Conservation (phyloP, 2,888 invertebrate genomes). For the Lithosia quadra region DNA sequence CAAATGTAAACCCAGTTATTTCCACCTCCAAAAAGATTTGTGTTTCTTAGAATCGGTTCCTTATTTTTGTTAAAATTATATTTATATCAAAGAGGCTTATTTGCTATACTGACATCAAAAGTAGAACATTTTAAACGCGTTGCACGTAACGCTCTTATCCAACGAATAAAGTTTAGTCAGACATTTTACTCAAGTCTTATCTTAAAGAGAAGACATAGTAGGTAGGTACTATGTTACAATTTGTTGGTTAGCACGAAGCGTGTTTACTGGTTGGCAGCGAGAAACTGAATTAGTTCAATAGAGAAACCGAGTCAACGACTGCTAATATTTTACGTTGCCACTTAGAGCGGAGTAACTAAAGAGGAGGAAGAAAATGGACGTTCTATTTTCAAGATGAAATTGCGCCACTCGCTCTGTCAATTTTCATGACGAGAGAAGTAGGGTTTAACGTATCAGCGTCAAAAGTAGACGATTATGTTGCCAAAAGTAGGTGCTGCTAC, state of each 20-base stretch:
- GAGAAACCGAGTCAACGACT: constrained; percentile 39
- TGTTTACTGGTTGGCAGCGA: constrained; percentile 31
- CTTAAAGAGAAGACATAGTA: constrained; percentile 26
- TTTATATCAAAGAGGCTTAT: background rate
- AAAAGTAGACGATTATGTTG: no score
- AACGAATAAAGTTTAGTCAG: background rate
- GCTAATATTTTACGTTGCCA: constrained; percentile 51
- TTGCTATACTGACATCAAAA: background rate
- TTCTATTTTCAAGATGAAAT: background rate
- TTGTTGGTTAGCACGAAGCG: constrained; percentile 30
- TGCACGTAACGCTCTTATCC: background rate
- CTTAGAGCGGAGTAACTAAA: constrained; percentile 20
- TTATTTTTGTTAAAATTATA: background rate
- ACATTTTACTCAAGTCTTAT: constrained; percentile 3
- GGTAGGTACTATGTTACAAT: constrained; percentile 36
- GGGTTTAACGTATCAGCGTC: background rate
- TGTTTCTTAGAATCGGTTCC: no score
- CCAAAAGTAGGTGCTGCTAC: no score
- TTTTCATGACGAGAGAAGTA: background rate
- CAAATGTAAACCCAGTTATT: no score
- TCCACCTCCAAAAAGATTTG: no score
- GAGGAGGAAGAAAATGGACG: constrained; percentile 13
- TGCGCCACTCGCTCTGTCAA: no score
- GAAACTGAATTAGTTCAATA: constrained; percentile 52
- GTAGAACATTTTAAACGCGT: background rate